Conservation (phyloP, 1,140 invertebrate genomes). For the Pinna nobilis region DNA sequence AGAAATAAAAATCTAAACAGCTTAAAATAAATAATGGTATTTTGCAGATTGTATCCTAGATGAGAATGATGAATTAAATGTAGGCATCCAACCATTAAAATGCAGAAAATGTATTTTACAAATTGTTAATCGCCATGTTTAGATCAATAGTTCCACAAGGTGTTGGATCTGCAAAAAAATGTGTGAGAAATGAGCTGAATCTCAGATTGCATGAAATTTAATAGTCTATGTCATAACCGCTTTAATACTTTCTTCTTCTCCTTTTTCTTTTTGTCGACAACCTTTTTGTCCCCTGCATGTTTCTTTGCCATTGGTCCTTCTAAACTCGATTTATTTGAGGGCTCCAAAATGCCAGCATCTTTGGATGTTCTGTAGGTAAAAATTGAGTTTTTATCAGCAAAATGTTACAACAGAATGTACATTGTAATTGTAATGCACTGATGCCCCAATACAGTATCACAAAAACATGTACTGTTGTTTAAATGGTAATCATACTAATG, state of each 20-base stretch:
- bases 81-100: neutral
- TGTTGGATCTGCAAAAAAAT: constrained; percentile 12
- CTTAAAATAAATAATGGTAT: constrained; percentile 20
- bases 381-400: too few relatives aligned
- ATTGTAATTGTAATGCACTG: too few relatives aligned
- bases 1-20: too few relatives aligned
- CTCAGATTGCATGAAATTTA: neutral
- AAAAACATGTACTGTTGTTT: too few relatives aligned
- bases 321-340: constrained; percentile 46
- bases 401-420: too few relatives aligned
- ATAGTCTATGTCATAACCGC: constrained; percentile 82
- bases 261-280: constrained; percentile 82
- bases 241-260: constrained; percentile 92
- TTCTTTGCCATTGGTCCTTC: constrained; percentile 87
- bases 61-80: too few relatives aligned
- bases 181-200: constrained; percentile 2
- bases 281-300: constrained; percentile 87
- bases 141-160: too few relatives aligned
- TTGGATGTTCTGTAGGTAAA: constrained; percentile 41
- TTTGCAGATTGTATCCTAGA: too few relatives aligned
- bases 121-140: too few relatives aligned
- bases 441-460: too few relatives aligned
- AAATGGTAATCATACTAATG: too few relatives aligned
- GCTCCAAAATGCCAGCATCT: constrained; percentile 20
- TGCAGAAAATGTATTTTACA: neutral